These are phyloP conservation scores for Tupaia chinensis DNA, from an alignment of 2,113 vertebrate genomes.

Conservation along the genomic window DNA sequence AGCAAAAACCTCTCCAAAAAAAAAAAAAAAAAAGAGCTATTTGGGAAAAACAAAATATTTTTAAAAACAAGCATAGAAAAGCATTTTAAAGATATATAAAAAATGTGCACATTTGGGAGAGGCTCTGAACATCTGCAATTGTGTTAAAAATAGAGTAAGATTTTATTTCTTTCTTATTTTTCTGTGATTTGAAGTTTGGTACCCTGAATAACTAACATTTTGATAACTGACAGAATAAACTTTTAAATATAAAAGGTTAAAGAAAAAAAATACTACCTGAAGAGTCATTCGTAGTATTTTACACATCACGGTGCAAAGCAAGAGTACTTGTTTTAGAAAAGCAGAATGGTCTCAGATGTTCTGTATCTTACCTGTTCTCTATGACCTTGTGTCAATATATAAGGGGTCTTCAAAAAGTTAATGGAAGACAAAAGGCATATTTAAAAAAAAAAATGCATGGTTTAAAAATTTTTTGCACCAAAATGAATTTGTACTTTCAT, in stretches of 20 bases:
- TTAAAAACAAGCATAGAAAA: constrained; percentile 15
- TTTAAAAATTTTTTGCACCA: no score
- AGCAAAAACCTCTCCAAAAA: no score
- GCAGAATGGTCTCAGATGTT: background rate
- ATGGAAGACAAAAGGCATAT: no score
- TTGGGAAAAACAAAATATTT: background rate
- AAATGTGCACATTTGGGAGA: background rate
- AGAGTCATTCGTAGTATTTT: background rate
- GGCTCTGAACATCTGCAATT: background rate
- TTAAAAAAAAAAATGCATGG: no score
- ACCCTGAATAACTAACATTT: background rate
- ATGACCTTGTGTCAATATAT: background rate
- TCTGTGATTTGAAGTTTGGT: constrained; percentile 16
- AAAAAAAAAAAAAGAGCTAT: no score
- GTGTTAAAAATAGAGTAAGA: background rate
- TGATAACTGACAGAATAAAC: background rate
- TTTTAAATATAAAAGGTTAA: background rate
- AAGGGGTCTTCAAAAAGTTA: no score
- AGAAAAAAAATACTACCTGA: background rate
- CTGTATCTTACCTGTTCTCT: background rate
- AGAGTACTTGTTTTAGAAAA: background rate
- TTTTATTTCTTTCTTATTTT: background rate
- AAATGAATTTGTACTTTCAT: no score
- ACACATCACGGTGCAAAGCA: background rate
- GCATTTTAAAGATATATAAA: background rate